Evolutionary conservation across 2,888 invertebrate species (phyloP), one percentile per base, ranked within the genome.

Genomic region (Entomobrya proxima): DNA sequence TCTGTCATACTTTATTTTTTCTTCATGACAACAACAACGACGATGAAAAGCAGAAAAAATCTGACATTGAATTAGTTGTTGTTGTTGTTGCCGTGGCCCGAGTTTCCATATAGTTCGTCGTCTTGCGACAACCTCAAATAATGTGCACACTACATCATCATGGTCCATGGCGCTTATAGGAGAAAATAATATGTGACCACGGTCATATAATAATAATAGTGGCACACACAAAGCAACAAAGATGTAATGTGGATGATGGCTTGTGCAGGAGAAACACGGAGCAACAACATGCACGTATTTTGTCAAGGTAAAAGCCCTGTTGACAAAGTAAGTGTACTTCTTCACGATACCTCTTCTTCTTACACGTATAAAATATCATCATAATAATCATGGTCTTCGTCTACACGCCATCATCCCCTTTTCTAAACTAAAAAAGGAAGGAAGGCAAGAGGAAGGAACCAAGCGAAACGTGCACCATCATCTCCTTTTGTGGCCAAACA

Each of bases 61-160:
- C 50, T 50, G 72, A 72, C 72, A 72, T 72, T 72, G 72, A 72
- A 72, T 72, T 40, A 67, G 40, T 37, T 67, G 9, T n/a, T n/a
- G n/a, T n/a, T n/a, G n/a, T 50, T 13, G 7, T 44, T 44, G 9
- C 30, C 30, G 15, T 15, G 44, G 69, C 27, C 15, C 44, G 44
- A 15, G 44, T 13, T 69, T 27, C n/a, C 18, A 13, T 40, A 11
- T 40, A n/a, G n/a, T n/a, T n/a, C n/a, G n/a, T n/a, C n/a, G n/a
- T n/a, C n/a, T n/a, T n/a, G n/a, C n/a, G n/a, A n/a, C n/a, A n/a
- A n/a, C n/a, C n/a, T n/a, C n/a, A n/a, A n/a, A n/a, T n/a, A n/a
- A n/a, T n/a, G n/a, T n/a, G n/a, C n/a, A n/a, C n/a, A n/a, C n/a
- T n/a, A n/a, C n/a, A n/a, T n/a, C n/a, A n/a, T n/a, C n/a, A n/a